Percentiles rank a stretch among this genome's conserved stretches.
Conservation (phyloP, 2,113 vertebrate species). For the Platichthys stellatus region DNA sequence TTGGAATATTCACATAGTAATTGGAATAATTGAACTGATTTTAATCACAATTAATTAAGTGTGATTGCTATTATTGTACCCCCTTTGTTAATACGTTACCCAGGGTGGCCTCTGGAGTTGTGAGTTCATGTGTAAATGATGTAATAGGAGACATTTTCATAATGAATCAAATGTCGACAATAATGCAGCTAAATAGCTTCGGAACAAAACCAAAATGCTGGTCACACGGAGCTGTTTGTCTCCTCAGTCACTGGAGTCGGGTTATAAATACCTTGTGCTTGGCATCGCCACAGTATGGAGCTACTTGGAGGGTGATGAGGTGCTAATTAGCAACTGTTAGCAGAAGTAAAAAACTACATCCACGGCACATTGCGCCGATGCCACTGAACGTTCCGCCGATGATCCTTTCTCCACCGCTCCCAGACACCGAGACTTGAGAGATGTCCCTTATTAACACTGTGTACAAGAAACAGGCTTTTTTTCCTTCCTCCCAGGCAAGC, state of each 20-base stretch:
- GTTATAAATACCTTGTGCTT: constrained; percentile 81
- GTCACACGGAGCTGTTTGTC: constrained; percentile 69
- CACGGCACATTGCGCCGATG: constrained; percentile 85
- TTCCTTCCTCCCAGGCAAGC: constrained; percentile 77
- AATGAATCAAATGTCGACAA: constrained; percentile 10
- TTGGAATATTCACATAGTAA: not conserved
- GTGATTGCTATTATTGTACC: no score
- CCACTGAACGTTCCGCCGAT: constrained; percentile 85
- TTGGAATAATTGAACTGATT: not conserved
- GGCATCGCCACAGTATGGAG: constrained; percentile 75
- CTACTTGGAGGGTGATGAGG: constrained; percentile 84
- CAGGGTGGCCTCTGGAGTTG: no score
- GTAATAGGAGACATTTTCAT: constrained; percentile 9
- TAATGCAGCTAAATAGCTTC: constrained; percentile 40
- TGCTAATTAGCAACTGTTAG: constrained; percentile 86
- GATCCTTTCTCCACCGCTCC: constrained; percentile 85
- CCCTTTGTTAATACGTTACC: no score
- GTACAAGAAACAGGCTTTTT: constrained; percentile 86
- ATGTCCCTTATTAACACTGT: constrained; percentile 89
- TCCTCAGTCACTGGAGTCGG: constrained; percentile 57
- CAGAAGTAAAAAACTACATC: constrained; percentile 63
- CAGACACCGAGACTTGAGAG: constrained; percentile 89
- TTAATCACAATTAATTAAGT: not conserved
- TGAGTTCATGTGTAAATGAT: no score
- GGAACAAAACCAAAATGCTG: constrained; percentile 41